phyloP scores from a whole-genome alignment of 2,797 vertebrate genomes.

The Danio aesculapii region DNA sequence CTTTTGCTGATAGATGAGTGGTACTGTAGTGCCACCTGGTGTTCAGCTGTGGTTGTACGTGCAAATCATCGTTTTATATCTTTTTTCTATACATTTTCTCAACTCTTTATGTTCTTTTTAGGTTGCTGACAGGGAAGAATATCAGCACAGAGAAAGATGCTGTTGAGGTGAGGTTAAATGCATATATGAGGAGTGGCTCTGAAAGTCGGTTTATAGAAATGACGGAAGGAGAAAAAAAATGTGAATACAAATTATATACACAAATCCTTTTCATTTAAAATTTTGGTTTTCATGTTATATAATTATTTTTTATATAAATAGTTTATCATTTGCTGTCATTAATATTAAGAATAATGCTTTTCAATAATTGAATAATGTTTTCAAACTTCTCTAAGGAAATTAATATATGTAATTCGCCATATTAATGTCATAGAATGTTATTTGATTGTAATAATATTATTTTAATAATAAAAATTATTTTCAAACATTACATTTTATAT shows the following conservation, averaged over 20 bases:
- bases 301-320: no score
- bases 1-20: background rate
- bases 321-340: no score
- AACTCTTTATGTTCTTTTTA: constrained; percentile 63
- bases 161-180: constrained; percentile 80
- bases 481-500: no score
- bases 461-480: no score
- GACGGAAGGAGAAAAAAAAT: background rate
- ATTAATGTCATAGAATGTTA: no score
- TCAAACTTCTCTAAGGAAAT: no score
- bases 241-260: background rate
- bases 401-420: no score
- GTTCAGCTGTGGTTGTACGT: constrained; percentile 1
- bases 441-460: no score
- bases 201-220: background rate
- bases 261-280: no score
- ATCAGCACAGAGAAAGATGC: constrained; percentile 95
- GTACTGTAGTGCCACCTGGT: constrained; percentile 33
- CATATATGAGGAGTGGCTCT: background rate
- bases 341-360: no score
- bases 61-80: background rate
- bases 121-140: constrained; percentile 91
- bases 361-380: no score
- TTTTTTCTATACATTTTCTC: background rate
- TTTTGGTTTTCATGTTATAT: no score